These are phyloP conservation scores for Dasysyrphus tricinctus DNA, from an alignment of 2,888 invertebrate genomes.

Conservation along the genomic window DNA sequence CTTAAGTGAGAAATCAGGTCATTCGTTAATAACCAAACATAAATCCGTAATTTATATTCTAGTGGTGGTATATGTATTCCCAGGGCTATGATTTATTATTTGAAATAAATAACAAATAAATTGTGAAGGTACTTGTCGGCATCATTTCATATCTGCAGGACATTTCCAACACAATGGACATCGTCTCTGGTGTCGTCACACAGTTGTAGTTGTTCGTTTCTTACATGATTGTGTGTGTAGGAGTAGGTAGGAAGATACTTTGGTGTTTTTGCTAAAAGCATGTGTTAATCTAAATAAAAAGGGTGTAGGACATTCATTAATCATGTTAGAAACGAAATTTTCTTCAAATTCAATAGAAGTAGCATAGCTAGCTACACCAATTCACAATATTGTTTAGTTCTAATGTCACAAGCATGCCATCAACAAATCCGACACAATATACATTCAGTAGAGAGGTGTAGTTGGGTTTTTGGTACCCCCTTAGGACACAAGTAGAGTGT, in stretches of 20 bases:
- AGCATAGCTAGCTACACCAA: slow-evolving; percentile 22
- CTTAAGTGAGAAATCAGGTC: slow-evolving; percentile 23
- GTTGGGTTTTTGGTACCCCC: background rate
- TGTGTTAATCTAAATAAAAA: slow-evolving; percentile 55
- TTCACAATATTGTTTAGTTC: slow-evolving; percentile 55
- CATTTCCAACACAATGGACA: slow-evolving; percentile 11
- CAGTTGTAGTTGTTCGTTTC: no score
- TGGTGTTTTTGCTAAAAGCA: slow-evolving; percentile 38
- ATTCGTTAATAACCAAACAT: background rate
- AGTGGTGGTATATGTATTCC: background rate
- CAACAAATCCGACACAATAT: background rate
- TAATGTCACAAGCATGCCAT: slow-evolving; percentile 49
- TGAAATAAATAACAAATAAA: slow-evolving; percentile 36
- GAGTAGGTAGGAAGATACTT: no score
- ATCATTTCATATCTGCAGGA: slow-evolving; percentile 39
- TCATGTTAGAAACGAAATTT: slow-evolving; percentile 47
- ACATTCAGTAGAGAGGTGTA: background rate
- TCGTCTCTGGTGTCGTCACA: no score
- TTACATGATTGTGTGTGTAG: no score
- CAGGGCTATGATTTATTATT: slow-evolving; percentile 49
- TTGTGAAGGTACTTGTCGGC: slow-evolving; percentile 38
- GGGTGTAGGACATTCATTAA: slow-evolving; percentile 64
- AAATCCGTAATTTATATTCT: slow-evolving; percentile 31
- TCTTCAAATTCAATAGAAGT: slow-evolving; percentile 1
- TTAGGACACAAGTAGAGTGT: slow-evolving; percentile 33